Evolutionary conservation across 2,888 invertebrate genomes (phyloP).

Genomic region (Oligia latruncula): DNA sequence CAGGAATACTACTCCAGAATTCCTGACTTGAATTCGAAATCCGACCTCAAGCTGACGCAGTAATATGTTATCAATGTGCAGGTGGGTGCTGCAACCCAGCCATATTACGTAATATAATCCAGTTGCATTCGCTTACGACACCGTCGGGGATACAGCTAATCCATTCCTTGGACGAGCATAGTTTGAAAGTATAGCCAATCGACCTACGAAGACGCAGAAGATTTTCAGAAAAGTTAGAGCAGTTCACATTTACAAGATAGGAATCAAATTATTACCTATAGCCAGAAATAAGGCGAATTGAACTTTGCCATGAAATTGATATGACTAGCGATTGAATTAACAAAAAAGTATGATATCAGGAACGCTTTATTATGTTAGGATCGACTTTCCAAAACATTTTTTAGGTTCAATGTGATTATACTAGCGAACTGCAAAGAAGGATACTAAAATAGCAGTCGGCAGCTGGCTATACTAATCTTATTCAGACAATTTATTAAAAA

Average conservation of each 20-base stretch:
- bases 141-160: conserved; percentile 27
- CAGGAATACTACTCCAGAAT: conserved; percentile 17
- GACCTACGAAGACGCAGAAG: not conserved
- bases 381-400: conserved; percentile 4
- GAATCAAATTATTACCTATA: not conserved
- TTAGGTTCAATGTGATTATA: conserved; percentile 23
- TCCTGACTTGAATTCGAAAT: conserved; percentile 27
- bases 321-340: conserved; percentile 9
- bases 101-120: conserved; percentile 25
- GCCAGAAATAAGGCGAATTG: not conserved
- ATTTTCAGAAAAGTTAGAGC: not conserved
- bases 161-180: conserved; percentile 23
- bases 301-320: not conserved
- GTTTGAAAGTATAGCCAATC: conserved; percentile 6
- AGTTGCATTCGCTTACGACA: conserved; percentile 22
- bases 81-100: conserved; percentile 19
- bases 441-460: not conserved
- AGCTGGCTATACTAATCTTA: not conserved
- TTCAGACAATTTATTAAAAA: conserved; percentile 21
- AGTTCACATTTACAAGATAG: not conserved
- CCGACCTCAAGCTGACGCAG: conserved; percentile 5
- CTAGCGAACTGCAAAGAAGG: not conserved
- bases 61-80: conserved; percentile 39
- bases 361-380: not conserved
- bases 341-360: not conserved